Evolutionary conservation across 1,140 invertebrate genomes (phyloP), one percentile per base, ranked within the genome.

Genomic region (Holotrichia oblita): DNA sequence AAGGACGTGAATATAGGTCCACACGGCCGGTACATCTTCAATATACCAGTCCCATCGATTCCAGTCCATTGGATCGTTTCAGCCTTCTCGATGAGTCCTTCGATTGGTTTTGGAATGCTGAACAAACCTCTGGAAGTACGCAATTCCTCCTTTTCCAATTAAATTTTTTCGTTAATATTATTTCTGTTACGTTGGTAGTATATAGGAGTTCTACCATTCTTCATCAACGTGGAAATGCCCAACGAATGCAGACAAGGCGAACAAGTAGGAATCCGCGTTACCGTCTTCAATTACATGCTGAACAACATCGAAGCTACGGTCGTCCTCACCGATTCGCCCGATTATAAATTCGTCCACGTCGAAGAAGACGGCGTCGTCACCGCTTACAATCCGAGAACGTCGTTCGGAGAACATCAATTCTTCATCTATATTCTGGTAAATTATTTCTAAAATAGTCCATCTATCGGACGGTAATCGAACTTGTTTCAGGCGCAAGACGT

Each of bases 271-370:
- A 90, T 99, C 0, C 89, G 97, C 20, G 94, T 98, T 0, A 95
- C 95, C 0, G 93, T 99, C 0, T 99, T 99, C 86, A 99, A 99
- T 88, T 97, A 98, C 86, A 93, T 96, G 92, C 90, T 90, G 24
- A 91, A 92, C 55, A 91, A 94, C 76, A 93, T 97, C 75, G 94
- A 96, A 88, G 96, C 95, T 6, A 92, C 95, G 0, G 94, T 99
- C 0, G 93, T 97, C 6, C 88, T 99, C 17, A 91, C 91, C n/a
- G 91, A 92, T n/a, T 97, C 96, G 17, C 90, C 90, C 0, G 92
- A 97, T 84, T 98, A 98, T 86, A 96, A 97, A 88, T 98, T 98
- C 85, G 95, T 99, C 10, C 94, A 98, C 81, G 97, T 99, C 0
- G 97, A 97, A 86, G 93, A 95, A 81, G 92, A 96, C 85, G 97